phyloP scores from a whole-genome alignment of 2,113 vertebrate genomes.

The Callocephalon fimbriatum region DNA sequence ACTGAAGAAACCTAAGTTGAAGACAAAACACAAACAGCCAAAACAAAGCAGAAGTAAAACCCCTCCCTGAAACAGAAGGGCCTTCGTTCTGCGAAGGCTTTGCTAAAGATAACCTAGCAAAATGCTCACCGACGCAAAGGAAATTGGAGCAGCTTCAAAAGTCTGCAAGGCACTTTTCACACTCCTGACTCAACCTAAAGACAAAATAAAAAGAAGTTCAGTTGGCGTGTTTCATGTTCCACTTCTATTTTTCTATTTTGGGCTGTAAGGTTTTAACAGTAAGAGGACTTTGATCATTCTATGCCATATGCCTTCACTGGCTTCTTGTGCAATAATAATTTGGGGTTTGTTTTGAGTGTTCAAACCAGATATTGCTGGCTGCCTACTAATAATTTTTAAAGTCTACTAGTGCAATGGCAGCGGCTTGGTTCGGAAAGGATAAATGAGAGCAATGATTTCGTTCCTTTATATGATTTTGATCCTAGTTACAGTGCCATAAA shows the following conservation, averaged over 20 bases:
- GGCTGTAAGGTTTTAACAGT: conserved; percentile 76
- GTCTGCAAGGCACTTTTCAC: conserved; percentile 65
- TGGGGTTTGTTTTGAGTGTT: conserved; percentile 78
- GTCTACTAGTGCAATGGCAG: conserved; percentile 73
- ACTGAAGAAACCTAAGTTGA: conserved; percentile 74
- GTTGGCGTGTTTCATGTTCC: conserved; percentile 86
- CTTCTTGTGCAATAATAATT: conserved; percentile 94
- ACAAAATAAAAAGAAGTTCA: conserved; percentile 63
- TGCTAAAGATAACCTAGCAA: conserved; percentile 43
- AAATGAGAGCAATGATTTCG: conserved; percentile 68
- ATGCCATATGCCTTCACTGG: conserved; percentile 86
- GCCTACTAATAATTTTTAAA: conserved; percentile 67
- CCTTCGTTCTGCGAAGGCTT: conserved; percentile 40
- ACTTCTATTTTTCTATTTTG: conserved; percentile 87
- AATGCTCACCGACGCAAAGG: conserved; percentile 21
- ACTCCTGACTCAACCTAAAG: conserved; percentile 70
- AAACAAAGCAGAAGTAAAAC: conserved; percentile 42
- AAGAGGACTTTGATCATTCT: conserved; percentile 83
- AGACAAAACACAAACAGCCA: conserved; percentile 50
- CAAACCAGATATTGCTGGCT: conserved; percentile 78
- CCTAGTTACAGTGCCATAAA: conserved; percentile 86
- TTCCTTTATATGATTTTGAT: conserved; percentile 71
- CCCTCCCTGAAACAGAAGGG: neutral
- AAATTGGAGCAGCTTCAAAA: conserved; percentile 51
- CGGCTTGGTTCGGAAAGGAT: conserved; percentile 73